Evolutionary conservation across 2,888 invertebrate species (phyloP).

Genomic region (Hypolimnas misippus): DNA sequence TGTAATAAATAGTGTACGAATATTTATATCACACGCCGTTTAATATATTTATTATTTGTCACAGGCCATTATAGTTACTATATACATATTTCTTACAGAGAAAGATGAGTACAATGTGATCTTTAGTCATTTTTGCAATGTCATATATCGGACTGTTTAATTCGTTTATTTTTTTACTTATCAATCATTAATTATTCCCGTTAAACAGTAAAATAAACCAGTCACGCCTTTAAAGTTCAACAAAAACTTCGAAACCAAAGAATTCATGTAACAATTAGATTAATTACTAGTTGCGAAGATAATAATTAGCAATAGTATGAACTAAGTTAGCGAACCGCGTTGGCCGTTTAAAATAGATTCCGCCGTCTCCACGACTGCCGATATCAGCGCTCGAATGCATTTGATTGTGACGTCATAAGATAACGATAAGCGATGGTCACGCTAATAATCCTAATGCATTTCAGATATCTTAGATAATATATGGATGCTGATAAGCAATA

Average conservation of each 20-base stretch:
- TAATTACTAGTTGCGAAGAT: not conserved
- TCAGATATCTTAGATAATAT: constrained; percentile 14
- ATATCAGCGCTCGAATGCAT: constrained; percentile 10
- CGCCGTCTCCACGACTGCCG: constrained; percentile 38
- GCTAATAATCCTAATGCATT: constrained; percentile 39
- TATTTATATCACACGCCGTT: constrained; percentile 23
- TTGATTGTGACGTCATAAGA: constrained; percentile 23
- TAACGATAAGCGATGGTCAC: constrained; percentile 32
- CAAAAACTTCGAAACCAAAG: not conserved
- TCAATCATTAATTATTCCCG: not conserved
- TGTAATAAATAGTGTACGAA: constrained; percentile 39
- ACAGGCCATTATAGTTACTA: not conserved
- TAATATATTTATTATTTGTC: constrained; percentile 6
- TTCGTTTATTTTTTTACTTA: not conserved
- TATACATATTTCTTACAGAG: not conserved
- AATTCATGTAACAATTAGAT: not conserved
- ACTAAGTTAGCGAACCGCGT: constrained; percentile 48
- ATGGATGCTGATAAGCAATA: no score
- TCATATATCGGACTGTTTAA: not conserved
- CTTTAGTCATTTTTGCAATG: no score
- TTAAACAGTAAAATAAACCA: not conserved
- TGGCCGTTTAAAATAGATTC: constrained; percentile 60
- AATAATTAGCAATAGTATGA: constrained; percentile 12
- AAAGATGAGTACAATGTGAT: no score
- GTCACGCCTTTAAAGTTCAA: not conserved